phyloP scores from a whole-genome alignment of 2,113 vertebrate species.

The Coreoperca whiteheadi region DNA sequence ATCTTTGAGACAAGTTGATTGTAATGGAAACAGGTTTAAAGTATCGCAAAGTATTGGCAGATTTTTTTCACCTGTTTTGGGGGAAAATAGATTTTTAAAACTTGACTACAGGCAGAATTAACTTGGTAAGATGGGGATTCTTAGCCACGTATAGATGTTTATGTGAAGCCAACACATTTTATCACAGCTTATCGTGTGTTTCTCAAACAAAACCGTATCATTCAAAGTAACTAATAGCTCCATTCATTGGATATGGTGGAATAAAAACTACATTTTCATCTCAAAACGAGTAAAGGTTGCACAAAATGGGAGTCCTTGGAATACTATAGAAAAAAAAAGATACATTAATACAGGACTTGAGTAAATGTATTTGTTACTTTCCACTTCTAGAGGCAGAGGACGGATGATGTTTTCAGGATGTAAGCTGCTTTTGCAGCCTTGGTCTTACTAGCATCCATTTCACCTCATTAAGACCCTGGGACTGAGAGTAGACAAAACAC shows the following conservation, averaged over 20 bases:
- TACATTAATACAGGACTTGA: constrained; percentile 16
- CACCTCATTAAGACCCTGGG: constrained; percentile 83
- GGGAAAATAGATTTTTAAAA: not conserved
- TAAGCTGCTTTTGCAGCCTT: constrained; percentile 59
- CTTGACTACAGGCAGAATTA: not conserved
- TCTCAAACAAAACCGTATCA: not conserved
- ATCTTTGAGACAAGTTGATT: not conserved
- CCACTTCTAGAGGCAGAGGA: constrained; percentile 36
- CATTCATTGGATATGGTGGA: not conserved
- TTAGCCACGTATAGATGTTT: not conserved
- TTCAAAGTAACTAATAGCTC: not conserved
- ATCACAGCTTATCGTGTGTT: not conserved
- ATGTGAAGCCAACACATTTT: not conserved
- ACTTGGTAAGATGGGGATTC: not conserved
- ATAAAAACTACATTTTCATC: not conserved
- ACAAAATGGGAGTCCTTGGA: not conserved
- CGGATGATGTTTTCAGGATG: constrained; percentile 57
- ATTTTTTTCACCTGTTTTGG: not conserved
- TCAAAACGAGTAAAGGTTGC: not conserved
- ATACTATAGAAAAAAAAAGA: not conserved
- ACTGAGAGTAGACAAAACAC: constrained; percentile 74
- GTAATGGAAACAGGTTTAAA: not conserved
- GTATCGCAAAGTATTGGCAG: not conserved
- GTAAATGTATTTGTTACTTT: constrained; percentile 39
- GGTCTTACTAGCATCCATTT: constrained; percentile 81